These are phyloP conservation scores for Lethenteron reissneri DNA, from an alignment of 2,113 vertebrate species.

Conservation along the genomic window DNA sequence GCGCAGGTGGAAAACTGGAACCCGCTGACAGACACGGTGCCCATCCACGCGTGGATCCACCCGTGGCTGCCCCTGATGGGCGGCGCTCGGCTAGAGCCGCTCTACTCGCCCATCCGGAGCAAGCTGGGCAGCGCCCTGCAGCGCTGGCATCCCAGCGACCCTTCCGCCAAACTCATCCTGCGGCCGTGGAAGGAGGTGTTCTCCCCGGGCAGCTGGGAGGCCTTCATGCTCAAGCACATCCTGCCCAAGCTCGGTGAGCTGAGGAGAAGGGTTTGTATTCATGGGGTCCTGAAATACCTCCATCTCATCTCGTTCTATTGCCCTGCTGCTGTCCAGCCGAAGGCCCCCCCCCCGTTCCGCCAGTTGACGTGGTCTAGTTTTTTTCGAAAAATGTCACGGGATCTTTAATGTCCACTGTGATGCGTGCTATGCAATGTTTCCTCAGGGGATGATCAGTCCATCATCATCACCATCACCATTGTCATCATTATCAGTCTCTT, in stretches of 20 bases:
- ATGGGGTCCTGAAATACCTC: no score
- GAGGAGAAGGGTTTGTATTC: no score
- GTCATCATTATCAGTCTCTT: no score
- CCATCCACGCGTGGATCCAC: slow-evolving; percentile 92
- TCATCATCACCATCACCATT: no score
- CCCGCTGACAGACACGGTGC: slow-evolving; percentile 77
- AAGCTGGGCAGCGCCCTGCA: slow-evolving; percentile 72
- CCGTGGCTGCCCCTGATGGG: slow-evolving; percentile 86
- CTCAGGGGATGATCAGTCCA: no score
- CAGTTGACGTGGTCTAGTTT: no score
- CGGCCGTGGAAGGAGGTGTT: slow-evolving; percentile 95
- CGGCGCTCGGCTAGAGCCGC: slow-evolving; percentile 55
- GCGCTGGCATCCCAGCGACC: slow-evolving; percentile 84
- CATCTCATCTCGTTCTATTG: no score
- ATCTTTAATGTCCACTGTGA: no score
- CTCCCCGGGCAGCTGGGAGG: slow-evolving; percentile 81
- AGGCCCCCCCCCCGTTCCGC: no score
- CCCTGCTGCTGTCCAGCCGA: no score
- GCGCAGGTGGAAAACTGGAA: slow-evolving; percentile 83
- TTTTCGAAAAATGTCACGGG: no score
- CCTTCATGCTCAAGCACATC: slow-evolving; percentile 96
- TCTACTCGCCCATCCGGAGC: slow-evolving; percentile 73
- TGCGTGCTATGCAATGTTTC: no score
- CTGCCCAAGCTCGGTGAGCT: slow-evolving; percentile 71
- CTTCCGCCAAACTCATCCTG: slow-evolving; percentile 79